Evolutionary conservation across 2,113 vertebrate genomes (phyloP), one percentile per base, ranked within the genome.

Genomic region (Engystomops pustulosus): DNA sequence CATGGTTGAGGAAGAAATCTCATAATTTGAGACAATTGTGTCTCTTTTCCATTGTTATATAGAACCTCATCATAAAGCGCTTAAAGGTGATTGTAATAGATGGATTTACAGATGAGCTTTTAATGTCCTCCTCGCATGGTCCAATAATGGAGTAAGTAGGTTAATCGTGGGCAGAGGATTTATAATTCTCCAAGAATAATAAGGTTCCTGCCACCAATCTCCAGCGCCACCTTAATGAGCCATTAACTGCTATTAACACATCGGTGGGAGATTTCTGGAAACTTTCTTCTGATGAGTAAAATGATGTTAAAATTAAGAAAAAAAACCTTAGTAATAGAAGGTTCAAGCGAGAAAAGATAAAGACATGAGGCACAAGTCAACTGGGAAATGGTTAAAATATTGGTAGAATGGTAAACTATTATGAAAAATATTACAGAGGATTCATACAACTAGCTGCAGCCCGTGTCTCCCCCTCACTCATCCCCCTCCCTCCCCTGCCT

Each of bases 101-200:
- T 72, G 51, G 51, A 10, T 53, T 82, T 74, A 45, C 23, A 82
- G 69, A 82, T 82, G 34, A 60, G 80, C 49, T 74, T 82, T 72
- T 82, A 82, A 82, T 82, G 80, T 74, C 69, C 47, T 58, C 34
- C 60, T 82, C 68, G 27, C 49, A 82, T 58, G 49, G 68, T 72
- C 67, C 68, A 72, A 82, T 82, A 82, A 82, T 72, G 41, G 34
- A 55, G 68, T 60, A 34, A 62, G 68, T 44, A 60, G 80, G 68
- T 82, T 72, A 82, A 72, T 72, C 38, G 68, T 23, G 69, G 68
- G 41, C 60, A 74, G 53, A 55, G n/a, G 41, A 72, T 82, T 81
- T 82, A 82, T 82, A 82, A 72, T 82, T 74, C 69, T 60, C 12
- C 80, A 74, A 70, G 69, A 82, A 82, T 82, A 82, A 82, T 74